phyloP scores from a whole-genome alignment of 2,113 vertebrate species.

The Willisornis vidua region DNA sequence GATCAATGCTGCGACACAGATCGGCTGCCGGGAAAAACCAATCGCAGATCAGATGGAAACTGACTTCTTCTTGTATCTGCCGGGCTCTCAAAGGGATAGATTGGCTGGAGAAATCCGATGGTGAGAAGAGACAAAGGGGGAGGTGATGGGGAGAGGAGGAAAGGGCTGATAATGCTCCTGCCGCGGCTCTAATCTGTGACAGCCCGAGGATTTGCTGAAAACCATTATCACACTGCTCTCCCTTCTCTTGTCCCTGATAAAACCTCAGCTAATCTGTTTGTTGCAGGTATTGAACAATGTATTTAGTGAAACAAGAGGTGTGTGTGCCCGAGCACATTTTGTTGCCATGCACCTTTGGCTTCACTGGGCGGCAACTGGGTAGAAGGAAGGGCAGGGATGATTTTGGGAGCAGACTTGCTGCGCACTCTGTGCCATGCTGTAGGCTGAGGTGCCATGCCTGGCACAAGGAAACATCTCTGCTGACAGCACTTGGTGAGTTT shows the following conservation, averaged over 20 bases:
- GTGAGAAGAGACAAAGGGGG: slow-evolving; percentile 79
- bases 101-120: slow-evolving; percentile 90
- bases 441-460: neutral
- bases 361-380: fast-evolving
- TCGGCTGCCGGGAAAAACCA: slow-evolving; percentile 85
- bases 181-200: slow-evolving; percentile 91
- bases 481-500: fast-evolving
- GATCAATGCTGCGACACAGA: slow-evolving; percentile 80
- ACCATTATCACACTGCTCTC: slow-evolving; percentile 89
- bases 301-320: slow-evolving; percentile 80
- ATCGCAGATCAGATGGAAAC: slow-evolving; percentile 90
- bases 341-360: neutral
- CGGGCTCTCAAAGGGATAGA: slow-evolving; percentile 81
- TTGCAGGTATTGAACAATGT: slow-evolving; percentile 92
- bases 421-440: fast-evolving
- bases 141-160: slow-evolving; percentile 66
- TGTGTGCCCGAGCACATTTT: neutral
- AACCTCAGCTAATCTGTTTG: slow-evolving; percentile 93
- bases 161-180: slow-evolving; percentile 81
- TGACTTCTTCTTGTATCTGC: slow-evolving; percentile 92
- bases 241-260: slow-evolving; percentile 89
- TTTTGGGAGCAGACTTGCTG: neutral
- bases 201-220: slow-evolving; percentile 92
- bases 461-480: neutral
- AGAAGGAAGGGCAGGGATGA: neutral